Conservation (phyloP, 2,797 vertebrate species). For the Phataginus tetradactyla region DNA sequence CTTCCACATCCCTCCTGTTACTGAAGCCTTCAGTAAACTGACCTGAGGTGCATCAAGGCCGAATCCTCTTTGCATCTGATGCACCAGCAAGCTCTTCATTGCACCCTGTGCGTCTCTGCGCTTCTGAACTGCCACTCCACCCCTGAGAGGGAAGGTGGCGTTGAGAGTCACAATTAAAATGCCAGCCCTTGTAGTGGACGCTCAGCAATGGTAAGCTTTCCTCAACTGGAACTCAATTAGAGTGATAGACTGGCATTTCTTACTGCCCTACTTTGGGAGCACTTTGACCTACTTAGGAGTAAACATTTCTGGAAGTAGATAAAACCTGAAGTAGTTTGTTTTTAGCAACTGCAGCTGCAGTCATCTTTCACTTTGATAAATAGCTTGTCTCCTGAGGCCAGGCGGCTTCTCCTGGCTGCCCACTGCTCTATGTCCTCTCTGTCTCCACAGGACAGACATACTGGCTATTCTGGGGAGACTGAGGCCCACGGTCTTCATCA, state of each 20-base stretch:
- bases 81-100: not conserved
- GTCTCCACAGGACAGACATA: not conserved
- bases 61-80: not conserved
- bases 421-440: not conserved
- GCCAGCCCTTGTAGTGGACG: not conserved
- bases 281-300: conserved; percentile 81
- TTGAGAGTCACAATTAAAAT: not conserved
- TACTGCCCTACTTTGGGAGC: conserved; percentile 51
- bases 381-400: conserved; percentile 32
- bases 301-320: conserved; percentile 77
- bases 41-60: not conserved
- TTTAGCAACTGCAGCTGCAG: conserved; percentile 67
- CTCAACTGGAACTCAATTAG: conserved; percentile 14
- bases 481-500: not conserved
- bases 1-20: not conserved
- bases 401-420: not conserved
- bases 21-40: not conserved
- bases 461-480: not conserved
- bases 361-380: conserved; percentile 75
- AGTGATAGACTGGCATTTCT: conserved; percentile 46
- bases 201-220: not conserved
- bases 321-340: conserved; percentile 71
- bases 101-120: not conserved
- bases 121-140: not conserved
- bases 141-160: not conserved